A percentile compares a stretch with the other conserved stretches of the same genome.
phyloP scores from a whole-genome alignment of 1,140 invertebrate species.

The Sitobion miscanthi region DNA sequence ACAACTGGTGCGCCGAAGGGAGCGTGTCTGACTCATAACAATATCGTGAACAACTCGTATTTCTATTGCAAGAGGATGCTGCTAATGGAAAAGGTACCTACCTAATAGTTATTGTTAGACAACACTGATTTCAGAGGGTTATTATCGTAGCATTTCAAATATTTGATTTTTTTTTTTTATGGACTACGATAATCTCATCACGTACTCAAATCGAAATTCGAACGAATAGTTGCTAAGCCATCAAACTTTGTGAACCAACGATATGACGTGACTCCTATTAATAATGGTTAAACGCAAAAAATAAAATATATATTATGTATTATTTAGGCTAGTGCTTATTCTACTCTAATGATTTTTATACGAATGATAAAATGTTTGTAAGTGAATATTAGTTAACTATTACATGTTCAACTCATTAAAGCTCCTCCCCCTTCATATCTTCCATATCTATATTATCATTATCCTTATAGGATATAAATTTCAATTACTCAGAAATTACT shows the following conservation, averaged over 20 bases:
- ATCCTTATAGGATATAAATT: too few species aligned
- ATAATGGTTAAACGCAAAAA: neutral
- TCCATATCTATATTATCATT: too few species aligned
- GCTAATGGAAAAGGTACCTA: constrained; percentile 58
- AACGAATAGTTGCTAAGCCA: neutral
- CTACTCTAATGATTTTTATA: neutral
- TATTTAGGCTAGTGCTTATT: neutral
- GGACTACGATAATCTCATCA: neutral
- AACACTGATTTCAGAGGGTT: neutral
- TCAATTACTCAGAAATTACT: neutral
- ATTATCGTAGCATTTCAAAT: neutral
- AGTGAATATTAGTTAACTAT: too few species aligned
- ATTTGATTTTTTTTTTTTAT: neutral
- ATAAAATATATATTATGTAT: neutral
- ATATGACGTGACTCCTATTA: neutral
- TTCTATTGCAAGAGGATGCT: constrained; percentile 58
- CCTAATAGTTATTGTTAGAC: neutral
- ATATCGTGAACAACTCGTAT: constrained; percentile 85
- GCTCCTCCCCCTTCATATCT: too few species aligned
- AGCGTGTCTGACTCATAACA: constrained; percentile 80
- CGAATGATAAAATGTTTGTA: too few species aligned
- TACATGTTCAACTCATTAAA: too few species aligned
- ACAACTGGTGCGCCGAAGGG: constrained; percentile 91
- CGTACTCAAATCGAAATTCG: neutral
- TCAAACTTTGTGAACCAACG: neutral